Percentiles rank a stretch among this genome's conserved stretches.
These are phyloP conservation scores for Corydoras maculifer DNA, from an alignment of 2,113 vertebrate species.

Conservation along the genomic window DNA sequence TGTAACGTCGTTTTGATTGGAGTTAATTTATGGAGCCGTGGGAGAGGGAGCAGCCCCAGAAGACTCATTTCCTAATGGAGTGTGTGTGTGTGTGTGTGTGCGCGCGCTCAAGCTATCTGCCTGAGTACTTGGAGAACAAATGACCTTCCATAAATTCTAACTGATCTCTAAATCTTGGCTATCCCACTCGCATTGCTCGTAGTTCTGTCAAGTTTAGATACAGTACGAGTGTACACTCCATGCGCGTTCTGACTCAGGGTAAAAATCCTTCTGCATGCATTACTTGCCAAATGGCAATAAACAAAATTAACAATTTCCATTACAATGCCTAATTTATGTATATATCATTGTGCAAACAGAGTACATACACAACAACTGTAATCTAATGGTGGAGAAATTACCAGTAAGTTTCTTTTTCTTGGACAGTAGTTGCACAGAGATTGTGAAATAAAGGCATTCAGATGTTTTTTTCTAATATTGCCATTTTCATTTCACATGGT, in stretches of 20 bases:
- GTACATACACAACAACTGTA: background rate
- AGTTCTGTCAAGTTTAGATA: constrained; percentile 18
- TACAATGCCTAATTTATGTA: background rate
- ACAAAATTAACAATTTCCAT: constrained; percentile 23
- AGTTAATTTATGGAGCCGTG: constrained; percentile 38
- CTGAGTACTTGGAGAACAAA: constrained; percentile 25
- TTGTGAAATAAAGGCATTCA: no score
- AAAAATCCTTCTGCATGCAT: constrained; percentile 5
- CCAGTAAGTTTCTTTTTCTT: background rate
- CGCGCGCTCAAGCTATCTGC: constrained; percentile 7
- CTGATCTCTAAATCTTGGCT: constrained; percentile 37
- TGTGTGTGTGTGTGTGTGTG: constrained; percentile 4
- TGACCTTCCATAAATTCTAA: constrained; percentile 34
- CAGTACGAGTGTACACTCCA: background rate
- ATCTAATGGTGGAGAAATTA: constrained; percentile 26
- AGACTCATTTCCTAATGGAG: constrained; percentile 45
- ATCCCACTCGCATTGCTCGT: constrained; percentile 16
- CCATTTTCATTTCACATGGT: no score
- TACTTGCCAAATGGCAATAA: constrained; percentile 22
- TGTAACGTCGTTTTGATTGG: constrained; percentile 35
- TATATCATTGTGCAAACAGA: no score
- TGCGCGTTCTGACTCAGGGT: constrained; percentile 22
- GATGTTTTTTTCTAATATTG: no score
- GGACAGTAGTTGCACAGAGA: no score
- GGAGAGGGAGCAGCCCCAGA: constrained; percentile 21